These are phyloP conservation scores for Micoletzkya japonica DNA, from an alignment of 2,888 invertebrate genomes.

Conservation along the genomic window DNA sequence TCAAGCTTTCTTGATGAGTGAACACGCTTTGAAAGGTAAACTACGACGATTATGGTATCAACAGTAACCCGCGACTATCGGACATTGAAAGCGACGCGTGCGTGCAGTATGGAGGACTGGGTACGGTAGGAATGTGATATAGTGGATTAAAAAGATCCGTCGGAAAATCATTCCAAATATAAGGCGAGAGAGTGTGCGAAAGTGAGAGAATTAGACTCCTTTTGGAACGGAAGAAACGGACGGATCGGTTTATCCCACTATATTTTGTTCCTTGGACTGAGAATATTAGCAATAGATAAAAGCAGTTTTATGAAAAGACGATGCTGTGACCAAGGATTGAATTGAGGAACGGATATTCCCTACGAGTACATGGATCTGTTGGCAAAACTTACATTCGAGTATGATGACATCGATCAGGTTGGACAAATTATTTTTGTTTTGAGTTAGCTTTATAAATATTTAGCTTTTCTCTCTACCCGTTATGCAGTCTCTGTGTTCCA, in stretches of 20 bases:
- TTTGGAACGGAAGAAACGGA: too few species aligned
- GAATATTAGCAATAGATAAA: neutral
- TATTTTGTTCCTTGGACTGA: slow-evolving; percentile 25
- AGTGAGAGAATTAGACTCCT: too few species aligned
- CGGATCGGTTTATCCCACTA: too few species aligned
- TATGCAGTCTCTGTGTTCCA: slow-evolving; percentile 9
- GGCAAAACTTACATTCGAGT: slow-evolving; percentile 21
- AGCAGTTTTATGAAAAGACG: neutral
- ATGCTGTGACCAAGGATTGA: neutral
- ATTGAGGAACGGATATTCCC: slow-evolving; percentile 19
- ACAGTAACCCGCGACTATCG: slow-evolving; percentile 35
- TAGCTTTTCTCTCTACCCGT: slow-evolving; percentile 17
- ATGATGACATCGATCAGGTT: slow-evolving; percentile 15
- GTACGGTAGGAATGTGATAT: slow-evolving; percentile 33
- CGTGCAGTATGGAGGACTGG: slow-evolving; percentile 38
- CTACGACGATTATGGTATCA: slow-evolving; percentile 47
- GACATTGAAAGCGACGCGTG: slow-evolving; percentile 40
- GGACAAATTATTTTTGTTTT: neutral
- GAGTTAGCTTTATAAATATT: neutral
- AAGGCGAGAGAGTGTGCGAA: too few species aligned
- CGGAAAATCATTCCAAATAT: too few species aligned
- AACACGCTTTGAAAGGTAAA: slow-evolving; percentile 27
- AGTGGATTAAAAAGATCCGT: too few species aligned
- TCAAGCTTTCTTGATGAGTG: neutral
- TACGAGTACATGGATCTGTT: slow-evolving; percentile 24